Evolutionary conservation across 2,113 vertebrate species (phyloP).

Genomic region (Patagioenas fasciata): DNA sequence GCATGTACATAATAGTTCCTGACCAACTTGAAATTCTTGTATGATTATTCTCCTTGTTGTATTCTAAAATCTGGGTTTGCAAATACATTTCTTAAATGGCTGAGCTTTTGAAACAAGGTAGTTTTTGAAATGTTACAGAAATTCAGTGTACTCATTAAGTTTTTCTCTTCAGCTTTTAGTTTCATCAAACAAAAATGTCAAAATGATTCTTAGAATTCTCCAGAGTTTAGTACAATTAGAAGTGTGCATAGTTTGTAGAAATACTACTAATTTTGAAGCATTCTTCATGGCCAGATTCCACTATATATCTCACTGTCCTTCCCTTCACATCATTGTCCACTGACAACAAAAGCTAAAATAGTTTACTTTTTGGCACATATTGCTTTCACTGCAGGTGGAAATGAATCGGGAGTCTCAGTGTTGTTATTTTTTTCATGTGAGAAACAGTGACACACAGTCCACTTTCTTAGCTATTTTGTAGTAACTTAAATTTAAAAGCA

Average conservation of each 20-base stretch:
- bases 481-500: background rate
- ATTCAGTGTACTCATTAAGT: fast-evolving
- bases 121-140: background rate
- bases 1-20: background rate
- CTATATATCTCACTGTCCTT: background rate
- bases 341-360: background rate
- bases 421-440: background rate
- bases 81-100: background rate
- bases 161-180: background rate
- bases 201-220: background rate
- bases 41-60: background rate
- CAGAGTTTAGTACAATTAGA: background rate
- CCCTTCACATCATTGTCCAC: background rate
- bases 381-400: background rate
- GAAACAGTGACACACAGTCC: background rate
- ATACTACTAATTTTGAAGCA: background rate
- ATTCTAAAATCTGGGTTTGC: background rate
- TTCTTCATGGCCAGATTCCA: background rate
- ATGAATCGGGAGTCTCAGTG: background rate
- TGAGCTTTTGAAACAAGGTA: background rate
- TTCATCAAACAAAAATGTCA: background rate
- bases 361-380: background rate
- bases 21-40: background rate
- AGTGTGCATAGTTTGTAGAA: background rate
- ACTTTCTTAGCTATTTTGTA: background rate